Evolutionary conservation across 2,888 invertebrate genomes (phyloP).

Genomic region (Idaea dimidiata): DNA sequence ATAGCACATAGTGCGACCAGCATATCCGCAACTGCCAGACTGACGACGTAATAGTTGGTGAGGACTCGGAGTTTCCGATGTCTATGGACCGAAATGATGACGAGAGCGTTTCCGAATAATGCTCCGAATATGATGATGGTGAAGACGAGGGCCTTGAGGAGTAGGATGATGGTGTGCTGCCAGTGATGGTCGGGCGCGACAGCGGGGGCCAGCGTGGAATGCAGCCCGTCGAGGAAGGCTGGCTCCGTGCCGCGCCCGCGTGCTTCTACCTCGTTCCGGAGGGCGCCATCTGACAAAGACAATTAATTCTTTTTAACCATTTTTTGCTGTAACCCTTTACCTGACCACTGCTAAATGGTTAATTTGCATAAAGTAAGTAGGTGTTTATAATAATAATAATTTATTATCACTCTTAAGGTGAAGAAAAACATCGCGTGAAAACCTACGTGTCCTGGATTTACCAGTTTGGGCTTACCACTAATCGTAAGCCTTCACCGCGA

Average conservation of each 20-base stretch:
- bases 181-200: conserved; percentile 71
- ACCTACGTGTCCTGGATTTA: neutral
- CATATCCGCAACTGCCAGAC: conserved; percentile 95
- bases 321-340: neutral
- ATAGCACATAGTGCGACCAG: conserved; percentile 95
- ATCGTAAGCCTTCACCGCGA: too few species aligned
- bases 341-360: neutral
- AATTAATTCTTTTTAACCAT: neutral
- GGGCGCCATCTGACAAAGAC: conserved; percentile 60
- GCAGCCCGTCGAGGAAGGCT: conserved; percentile 68
- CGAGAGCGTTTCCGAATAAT: conserved; percentile 94
- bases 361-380: too few species aligned
- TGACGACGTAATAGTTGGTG: conserved; percentile 98
- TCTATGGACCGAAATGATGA: conserved; percentile 91
- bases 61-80: conserved; percentile 91
- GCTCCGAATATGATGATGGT: conserved; percentile 93
- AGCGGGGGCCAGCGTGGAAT: conserved; percentile 73
- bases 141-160: conserved; percentile 90
- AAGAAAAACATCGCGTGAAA: neutral
- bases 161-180: conserved; percentile 77
- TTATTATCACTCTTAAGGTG: too few species aligned
- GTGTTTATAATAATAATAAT: too few species aligned
- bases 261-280: conserved; percentile 70
- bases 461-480: too few species aligned
- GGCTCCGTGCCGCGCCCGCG: conserved; percentile 77